Base-by-base conservation (phyloP, 2,113 vertebrate genomes). In the Eurypyga helias region DNA sequence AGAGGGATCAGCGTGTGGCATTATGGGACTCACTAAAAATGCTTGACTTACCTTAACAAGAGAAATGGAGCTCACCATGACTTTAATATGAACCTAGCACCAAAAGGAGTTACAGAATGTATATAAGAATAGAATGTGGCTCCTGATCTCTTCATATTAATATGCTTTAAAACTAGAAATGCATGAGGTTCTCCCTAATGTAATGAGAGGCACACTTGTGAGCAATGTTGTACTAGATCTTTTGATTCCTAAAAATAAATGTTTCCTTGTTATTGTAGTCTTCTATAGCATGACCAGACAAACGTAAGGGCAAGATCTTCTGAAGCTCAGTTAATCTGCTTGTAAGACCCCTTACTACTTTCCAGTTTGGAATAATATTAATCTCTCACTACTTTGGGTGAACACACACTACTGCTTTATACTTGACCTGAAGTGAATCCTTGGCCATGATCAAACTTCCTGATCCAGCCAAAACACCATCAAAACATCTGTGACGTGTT, bases 11-110 rank as follows among this genome's bases (percentile, higher is more conserved):
- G 55, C 46, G 76, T 61, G 75, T 52, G 88, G 49, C 55, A 80
- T 91, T 96, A 92, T 2, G 0, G 71, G 48, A 90, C 45, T 96
- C 52, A 76, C 26, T 31, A 96, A 90, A 93, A 97, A 90, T 90
- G 66, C 57, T 7, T 75, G 69, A 93, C 96, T 96, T 97, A 90
- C 67, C 66, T 83, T 55, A 84, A 70, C 26, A 45, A n/a, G 36
- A 85, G 55, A 92, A 92, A 82, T 67, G 26, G 60, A 96, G 43
- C 43, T 96, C 43, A 75, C 33, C 48, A 26, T 41, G 76, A 72
- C 84, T 96, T 88, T 33, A 34, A 48, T 34, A 80, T 57, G 54
- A 96, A 82, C 62, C 24, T 58, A 91, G 78, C 28, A 82, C 17
- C 46, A 78, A 75, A 76, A 66, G 7, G 15, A 71, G 21, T 15